Percentiles rank a stretch among this genome's conserved stretches.
phyloP scores from a whole-genome alignment of 2,113 vertebrate species.

The Cyrtonyx montezumae region DNA sequence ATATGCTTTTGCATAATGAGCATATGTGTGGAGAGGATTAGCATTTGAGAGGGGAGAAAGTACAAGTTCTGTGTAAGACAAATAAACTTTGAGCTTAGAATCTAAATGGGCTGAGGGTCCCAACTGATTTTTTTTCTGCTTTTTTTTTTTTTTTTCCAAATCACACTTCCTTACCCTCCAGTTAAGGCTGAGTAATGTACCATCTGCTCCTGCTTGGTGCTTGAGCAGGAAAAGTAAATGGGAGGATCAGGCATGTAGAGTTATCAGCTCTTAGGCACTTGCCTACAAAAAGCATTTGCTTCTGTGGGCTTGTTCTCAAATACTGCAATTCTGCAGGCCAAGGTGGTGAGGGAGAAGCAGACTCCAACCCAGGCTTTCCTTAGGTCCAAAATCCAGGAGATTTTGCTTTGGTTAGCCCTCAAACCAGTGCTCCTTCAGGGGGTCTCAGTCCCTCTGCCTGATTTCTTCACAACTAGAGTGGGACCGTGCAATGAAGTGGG shows the following conservation, averaged over 20 bases:
- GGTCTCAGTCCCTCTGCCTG: neutral
- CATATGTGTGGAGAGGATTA: constrained; percentile 69
- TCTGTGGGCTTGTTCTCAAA: neutral
- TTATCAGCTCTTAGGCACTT: neutral
- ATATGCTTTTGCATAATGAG: constrained; percentile 74
- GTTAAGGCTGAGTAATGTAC: constrained; percentile 68
- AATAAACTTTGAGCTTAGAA: constrained; percentile 57
- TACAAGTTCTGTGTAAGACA: constrained; percentile 58
- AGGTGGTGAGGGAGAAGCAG: rapidly evolving
- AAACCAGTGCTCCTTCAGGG: neutral
- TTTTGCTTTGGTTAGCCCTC: neutral
- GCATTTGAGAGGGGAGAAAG: constrained; percentile 64
- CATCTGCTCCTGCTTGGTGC: constrained; percentile 68
- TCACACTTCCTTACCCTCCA: constrained; percentile 68
- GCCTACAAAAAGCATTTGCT: neutral
- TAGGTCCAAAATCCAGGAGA: neutral
- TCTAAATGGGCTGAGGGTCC: constrained; percentile 60
- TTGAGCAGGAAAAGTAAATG: constrained; percentile 2
- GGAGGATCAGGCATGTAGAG: neutral
- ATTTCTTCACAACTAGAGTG: neutral
- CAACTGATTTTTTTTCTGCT: neutral
- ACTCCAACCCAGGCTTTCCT: neutral
- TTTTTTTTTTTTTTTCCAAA: neutral
- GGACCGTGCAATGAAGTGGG: rapidly evolving
- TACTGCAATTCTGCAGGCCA: neutral